These are phyloP conservation scores for Lithophane socia DNA, from an alignment of 2,888 invertebrate genomes.

Conservation along the genomic window DNA sequence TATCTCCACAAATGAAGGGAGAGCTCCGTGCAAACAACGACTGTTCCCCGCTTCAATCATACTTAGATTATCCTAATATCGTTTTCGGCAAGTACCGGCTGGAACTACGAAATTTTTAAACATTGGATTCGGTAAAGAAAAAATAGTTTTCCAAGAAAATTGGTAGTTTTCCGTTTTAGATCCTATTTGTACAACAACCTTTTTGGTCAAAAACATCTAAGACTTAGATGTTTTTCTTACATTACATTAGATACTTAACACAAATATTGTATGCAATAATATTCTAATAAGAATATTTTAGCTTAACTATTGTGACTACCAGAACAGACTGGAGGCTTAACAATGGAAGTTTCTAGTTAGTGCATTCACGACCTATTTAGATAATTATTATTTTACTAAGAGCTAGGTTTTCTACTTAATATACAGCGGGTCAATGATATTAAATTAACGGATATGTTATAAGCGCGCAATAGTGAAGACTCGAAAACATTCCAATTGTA, in stretches of 20 bases:
- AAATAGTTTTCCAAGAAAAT: not conserved
- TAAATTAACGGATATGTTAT: no score
- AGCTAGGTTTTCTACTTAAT: conserved; percentile 1
- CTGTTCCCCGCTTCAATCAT: conserved; percentile 76
- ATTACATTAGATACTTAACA: not conserved
- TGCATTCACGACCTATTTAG: conserved; percentile 31
- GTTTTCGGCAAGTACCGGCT: conserved; percentile 70
- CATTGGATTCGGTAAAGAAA: conserved; percentile 63
- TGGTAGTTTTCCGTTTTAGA: no score
- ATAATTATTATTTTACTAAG: conserved; percentile 25
- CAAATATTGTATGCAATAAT: conserved; percentile 13
- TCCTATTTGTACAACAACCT: not conserved
- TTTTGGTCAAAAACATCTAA: no score
- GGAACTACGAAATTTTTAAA: conserved; percentile 41
- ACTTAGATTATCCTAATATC: conserved; percentile 84
- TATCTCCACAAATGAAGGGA: conserved; percentile 32
- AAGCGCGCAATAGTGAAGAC: no score
- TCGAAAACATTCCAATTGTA: no score
- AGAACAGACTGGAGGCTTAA: conserved; percentile 16
- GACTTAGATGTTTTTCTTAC: not conserved
- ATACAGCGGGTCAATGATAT: no score
- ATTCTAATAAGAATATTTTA: not conserved
- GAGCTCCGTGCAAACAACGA: conserved; percentile 65
- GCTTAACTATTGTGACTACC: conserved; percentile 11
- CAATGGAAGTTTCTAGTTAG: conserved; percentile 36